Conservation (phyloP, 2,888 invertebrate species). For the Megastigmus dorsalis region DNA sequence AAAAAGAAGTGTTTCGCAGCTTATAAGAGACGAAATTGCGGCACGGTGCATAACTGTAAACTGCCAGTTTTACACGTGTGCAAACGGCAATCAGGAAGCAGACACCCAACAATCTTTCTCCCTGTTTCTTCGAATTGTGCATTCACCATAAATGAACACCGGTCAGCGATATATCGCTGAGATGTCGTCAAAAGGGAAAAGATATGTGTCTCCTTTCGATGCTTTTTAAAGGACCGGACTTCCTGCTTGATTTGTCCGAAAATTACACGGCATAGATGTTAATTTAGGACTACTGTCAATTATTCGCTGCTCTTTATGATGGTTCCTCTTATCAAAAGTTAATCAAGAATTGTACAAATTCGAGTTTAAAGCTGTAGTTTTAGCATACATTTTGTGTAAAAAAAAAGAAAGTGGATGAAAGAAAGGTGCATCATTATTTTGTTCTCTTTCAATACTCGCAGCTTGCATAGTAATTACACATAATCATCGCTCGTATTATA, state of each 20-base stretch:
- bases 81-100: constrained; percentile 12
- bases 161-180: background rate
- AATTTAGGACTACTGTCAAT: constrained; percentile 30
- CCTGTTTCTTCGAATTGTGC: constrained; percentile 1
- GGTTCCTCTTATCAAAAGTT: background rate
- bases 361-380: background rate
- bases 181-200: constrained; percentile 11
- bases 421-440: background rate
- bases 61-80: constrained; percentile 19
- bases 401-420: background rate
- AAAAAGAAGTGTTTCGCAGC: no score
- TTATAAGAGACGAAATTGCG: background rate
- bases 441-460: no score
- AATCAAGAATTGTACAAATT: background rate
- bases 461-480: no score
- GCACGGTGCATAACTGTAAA: background rate
- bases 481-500: no score
- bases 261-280: constrained; percentile 16
- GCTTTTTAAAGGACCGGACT: constrained; percentile 35
- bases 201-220: constrained; percentile 23
- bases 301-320: constrained; percentile 14
- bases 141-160: background rate
- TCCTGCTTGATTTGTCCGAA: constrained; percentile 16
- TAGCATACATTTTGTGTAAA: background rate
- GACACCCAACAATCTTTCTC: constrained; percentile 10